A percentile compares a stretch with the other conserved stretches of the same genome.
Evolutionary conservation across 2,797 vertebrate species (phyloP).

Genomic region (Bovichtus diacanthus): DNA sequence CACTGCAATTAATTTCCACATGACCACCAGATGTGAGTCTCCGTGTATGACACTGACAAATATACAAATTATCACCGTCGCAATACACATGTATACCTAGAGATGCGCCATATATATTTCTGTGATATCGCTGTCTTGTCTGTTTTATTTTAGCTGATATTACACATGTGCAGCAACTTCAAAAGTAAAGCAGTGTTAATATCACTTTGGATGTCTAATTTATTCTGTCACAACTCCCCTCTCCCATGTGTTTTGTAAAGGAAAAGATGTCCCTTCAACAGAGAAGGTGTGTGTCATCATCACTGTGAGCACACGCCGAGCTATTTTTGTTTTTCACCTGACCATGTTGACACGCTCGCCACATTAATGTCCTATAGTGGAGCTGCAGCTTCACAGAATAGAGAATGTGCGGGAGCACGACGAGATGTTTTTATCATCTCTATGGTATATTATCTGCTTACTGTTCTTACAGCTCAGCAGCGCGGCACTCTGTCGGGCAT

Average conservation of each 20-base stretch:
- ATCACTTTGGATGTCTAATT: constrained; percentile 76
- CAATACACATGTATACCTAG: constrained; percentile 22
- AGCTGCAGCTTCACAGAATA: constrained; percentile 70
- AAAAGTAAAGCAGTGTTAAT: constrained; percentile 78
- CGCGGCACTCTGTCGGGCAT: constrained; percentile 39
- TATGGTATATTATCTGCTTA: constrained; percentile 47
- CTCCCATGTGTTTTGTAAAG: constrained; percentile 69
- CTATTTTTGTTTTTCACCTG: constrained; percentile 77
- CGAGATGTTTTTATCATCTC: constrained; percentile 80
- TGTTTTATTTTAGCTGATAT: constrained; percentile 67
- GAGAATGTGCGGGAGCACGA: constrained; percentile 45
- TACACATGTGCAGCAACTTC: constrained; percentile 68
- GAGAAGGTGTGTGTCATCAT: constrained; percentile 75
- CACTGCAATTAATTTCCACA: constrained; percentile 56
- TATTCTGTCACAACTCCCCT: constrained; percentile 63
- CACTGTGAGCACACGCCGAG: constrained; percentile 48
- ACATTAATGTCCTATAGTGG: constrained; percentile 59
- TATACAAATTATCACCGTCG: constrained; percentile 42
- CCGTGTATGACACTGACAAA: background rate
- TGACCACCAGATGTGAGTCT: constrained; percentile 23
- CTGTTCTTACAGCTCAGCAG: constrained; percentile 58
- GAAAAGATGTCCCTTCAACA: constrained; percentile 59
- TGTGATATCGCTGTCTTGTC: constrained; percentile 59
- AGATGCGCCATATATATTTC: constrained; percentile 6
- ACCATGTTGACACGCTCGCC: constrained; percentile 67